Base-by-base conservation (phyloP, 2,797 vertebrate genomes). In the Periophthalmus magnuspinnatus region DNA sequence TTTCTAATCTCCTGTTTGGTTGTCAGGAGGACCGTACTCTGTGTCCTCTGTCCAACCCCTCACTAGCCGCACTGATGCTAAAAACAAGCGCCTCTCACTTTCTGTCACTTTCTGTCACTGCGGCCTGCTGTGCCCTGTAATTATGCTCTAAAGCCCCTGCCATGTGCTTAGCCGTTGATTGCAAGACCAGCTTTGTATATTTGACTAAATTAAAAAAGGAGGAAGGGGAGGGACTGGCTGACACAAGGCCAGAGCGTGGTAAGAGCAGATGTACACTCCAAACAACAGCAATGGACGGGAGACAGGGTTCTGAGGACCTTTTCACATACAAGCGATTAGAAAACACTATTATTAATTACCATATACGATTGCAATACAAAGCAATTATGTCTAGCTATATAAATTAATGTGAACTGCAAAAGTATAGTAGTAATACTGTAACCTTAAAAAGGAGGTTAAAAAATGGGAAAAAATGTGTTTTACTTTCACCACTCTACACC, bases 141-240 rank as follows among this genome's bases (percentile, higher is more conserved):
- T 91, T 85, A 91, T 80, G 62, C 70, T 80, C 76, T 86, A 85
- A 91, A 90, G 87, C 85, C 72, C 57, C 73, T 75, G 75, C 73
- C 70, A 69, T 84, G 78, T 74, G 84, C 89, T 91, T 91, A 89
- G 72, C 70, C 78, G 60, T 85, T 91, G 86, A 91, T 92, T 91
- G 88, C 81, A 88, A 89, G 86, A 81, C 84, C 87, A 76, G 89
- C 88, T 91, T 90, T 88, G 81, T 81, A 81, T 85, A 87, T 88
- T 81, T 88, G 84, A 89, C 84, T 80, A 88, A 91, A 92, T 91
- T 88, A 90, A 90, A 80, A 55, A 47, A 63, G n/a, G 28, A 28
- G 55, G 47, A 56, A 75, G 19, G 34, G 56, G 38, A 48, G 21
- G 32, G 62, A 62, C 71, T 70, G 72, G 75, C 74, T 33, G 65